Evolutionary conservation across 2,113 vertebrate species (phyloP).

Genomic region (Hemiprocne comata): DNA sequence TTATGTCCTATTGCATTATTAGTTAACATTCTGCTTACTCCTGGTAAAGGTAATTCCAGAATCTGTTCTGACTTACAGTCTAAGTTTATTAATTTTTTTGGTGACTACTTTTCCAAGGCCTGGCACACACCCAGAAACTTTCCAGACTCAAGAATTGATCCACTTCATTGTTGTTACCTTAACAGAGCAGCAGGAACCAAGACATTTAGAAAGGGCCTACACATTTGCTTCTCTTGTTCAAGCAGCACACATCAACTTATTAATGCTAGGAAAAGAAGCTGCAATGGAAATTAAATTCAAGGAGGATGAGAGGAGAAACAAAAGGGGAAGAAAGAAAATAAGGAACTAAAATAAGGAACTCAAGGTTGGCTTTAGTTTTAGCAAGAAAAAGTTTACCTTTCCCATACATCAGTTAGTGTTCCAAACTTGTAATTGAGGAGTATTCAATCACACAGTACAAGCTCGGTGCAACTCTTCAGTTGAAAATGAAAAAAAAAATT

Average conservation of each 20-base stretch:
- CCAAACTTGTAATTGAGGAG: neutral
- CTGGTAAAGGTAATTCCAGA: neutral
- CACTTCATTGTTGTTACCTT: neutral
- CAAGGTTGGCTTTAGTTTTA: neutral
- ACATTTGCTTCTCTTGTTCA: neutral
- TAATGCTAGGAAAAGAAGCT: neutral
- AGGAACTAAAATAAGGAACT: neutral
- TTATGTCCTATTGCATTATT: neutral
- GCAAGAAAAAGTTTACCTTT: neutral
- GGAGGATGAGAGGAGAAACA: neutral
- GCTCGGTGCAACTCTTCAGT: neutral
- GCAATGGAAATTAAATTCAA: neutral
- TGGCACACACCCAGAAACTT: neutral
- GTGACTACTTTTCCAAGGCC: neutral
- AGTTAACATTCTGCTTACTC: neutral
- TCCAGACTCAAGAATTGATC: neutral
- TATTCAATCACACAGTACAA: neutral
- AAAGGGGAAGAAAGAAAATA: constrained; percentile 5
- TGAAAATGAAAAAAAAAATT: neutral
- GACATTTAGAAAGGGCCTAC: neutral
- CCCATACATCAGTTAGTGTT: neutral
- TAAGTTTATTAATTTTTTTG: neutral
- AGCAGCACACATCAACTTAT: neutral
- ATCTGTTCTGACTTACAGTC: neutral
- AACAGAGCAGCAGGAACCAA: neutral